A percentile compares a stretch with the other conserved stretches of the same genome.
phyloP scores from a whole-genome alignment of 2,113 vertebrate species.

The Lanius ludovicianus region DNA sequence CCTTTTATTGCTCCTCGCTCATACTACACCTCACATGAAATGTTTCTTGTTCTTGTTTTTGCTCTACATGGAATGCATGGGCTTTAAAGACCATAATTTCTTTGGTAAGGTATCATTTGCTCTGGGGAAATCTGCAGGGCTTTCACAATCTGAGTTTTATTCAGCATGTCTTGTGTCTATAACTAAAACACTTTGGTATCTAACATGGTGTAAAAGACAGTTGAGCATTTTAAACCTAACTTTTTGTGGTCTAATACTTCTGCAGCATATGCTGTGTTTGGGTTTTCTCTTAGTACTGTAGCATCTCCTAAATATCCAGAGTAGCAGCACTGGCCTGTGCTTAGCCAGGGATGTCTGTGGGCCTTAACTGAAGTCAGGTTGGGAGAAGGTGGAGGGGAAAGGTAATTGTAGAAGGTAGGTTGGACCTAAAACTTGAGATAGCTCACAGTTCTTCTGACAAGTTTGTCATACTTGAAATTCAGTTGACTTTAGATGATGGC shows the following conservation, averaged over 20 bases:
- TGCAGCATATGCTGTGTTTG: neutral
- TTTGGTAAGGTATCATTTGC: conserved; percentile 90
- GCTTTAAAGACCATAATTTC: conserved; percentile 89
- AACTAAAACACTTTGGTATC: neutral
- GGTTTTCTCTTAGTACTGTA: neutral
- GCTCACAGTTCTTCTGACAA: neutral
- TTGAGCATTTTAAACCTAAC: neutral
- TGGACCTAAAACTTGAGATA: neutral
- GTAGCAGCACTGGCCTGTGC: neutral
- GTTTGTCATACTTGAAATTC: neutral
- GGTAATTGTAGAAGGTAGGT: neutral
- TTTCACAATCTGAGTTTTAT: conserved; percentile 11
- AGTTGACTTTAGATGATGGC: neutral
- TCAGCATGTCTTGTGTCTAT: neutral
- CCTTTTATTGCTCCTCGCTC: conserved; percentile 45
- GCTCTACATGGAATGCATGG: conserved; percentile 83
- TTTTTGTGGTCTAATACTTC: neutral
- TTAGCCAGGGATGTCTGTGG: neutral
- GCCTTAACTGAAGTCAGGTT: neutral
- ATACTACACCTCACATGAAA: conserved; percentile 73
- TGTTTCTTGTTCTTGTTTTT: conserved; percentile 82
- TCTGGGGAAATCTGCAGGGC: conserved; percentile 65
- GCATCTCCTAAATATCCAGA: neutral
- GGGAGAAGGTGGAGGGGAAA: neutral
- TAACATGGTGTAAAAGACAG: neutral